Percentiles rank a stretch among this genome's conserved stretches.
These are phyloP conservation scores for Vireo griseus DNA, from an alignment of 2,797 vertebrate genomes.

Conservation along the genomic window DNA sequence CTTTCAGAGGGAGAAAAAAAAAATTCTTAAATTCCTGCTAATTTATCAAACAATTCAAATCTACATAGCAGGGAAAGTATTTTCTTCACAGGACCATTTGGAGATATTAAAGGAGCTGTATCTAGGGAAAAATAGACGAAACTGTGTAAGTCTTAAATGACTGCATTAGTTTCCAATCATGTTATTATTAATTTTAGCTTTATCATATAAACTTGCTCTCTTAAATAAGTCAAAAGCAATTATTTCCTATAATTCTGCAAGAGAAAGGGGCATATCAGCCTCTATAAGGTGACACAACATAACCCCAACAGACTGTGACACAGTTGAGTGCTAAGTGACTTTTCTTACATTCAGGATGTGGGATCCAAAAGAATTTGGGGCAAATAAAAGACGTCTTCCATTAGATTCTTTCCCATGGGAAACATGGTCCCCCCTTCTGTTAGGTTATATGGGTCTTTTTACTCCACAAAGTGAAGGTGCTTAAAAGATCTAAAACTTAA, in stretches of 20 bases:
- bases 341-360: background rate
- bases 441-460: background rate
- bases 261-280: background rate
- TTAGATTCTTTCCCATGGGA: background rate
- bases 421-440: background rate
- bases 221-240: slow-evolving; percentile 42
- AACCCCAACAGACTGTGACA: background rate
- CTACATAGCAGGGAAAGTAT: slow-evolving; percentile 47
- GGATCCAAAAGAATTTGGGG: background rate
- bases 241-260: background rate
- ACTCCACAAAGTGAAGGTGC: background rate
- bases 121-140: background rate
- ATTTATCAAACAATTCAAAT: slow-evolving; percentile 63
- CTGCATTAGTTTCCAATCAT: background rate
- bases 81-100: slow-evolving; percentile 58
- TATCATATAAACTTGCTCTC: slow-evolving; percentile 31
- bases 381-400: background rate
- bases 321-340: background rate
- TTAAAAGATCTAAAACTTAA: background rate
- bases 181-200: slow-evolving; percentile 54
- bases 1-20: background rate
- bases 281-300: background rate
- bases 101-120: background rate
- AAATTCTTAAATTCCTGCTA: slow-evolving; percentile 32
- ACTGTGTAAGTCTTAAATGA: background rate